These are phyloP conservation scores for Monopis laevigella DNA, from an alignment of 2,888 invertebrate genomes.

Conservation along the genomic window DNA sequence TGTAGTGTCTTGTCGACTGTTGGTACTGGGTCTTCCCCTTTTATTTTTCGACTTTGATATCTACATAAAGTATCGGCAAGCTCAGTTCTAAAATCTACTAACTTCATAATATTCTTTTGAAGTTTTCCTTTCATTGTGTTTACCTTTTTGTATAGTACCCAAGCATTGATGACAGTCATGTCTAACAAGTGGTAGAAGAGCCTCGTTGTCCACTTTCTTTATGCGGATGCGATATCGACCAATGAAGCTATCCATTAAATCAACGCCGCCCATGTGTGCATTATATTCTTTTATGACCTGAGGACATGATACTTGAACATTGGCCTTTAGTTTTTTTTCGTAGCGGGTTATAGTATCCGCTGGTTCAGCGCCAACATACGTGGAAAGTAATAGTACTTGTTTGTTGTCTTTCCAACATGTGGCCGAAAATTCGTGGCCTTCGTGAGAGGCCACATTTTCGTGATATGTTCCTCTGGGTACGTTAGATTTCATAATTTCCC, in stretches of 20 bases:
- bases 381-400: not conserved
- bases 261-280: constrained; percentile 21
- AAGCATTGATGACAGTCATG: constrained; percentile 14
- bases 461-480: constrained; percentile 27
- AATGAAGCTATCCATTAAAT: constrained; percentile 17
- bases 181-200: constrained; percentile 17
- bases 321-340: not conserved
- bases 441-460: constrained; percentile 19
- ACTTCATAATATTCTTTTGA: constrained; percentile 26
- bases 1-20: constrained; percentile 21
- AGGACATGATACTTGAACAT: constrained; percentile 15
- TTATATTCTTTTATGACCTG: constrained; percentile 19
- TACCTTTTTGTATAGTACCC: constrained; percentile 17
- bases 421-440: not conserved
- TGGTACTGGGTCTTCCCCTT: constrained; percentile 9
- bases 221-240: constrained; percentile 16
- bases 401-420: constrained; percentile 2
- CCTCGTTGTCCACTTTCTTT: constrained; percentile 15
- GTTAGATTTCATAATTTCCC: constrained; percentile 24
- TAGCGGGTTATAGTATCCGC: not conserved
- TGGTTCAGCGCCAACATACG: constrained; percentile 8
- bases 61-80: constrained; percentile 1
- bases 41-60: constrained; percentile 18
- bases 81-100: constrained; percentile 27
- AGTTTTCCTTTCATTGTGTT: constrained; percentile 25